Base-by-base conservation (phyloP, 2,888 invertebrate species). In the Torymus aiolomorphi region DNA sequence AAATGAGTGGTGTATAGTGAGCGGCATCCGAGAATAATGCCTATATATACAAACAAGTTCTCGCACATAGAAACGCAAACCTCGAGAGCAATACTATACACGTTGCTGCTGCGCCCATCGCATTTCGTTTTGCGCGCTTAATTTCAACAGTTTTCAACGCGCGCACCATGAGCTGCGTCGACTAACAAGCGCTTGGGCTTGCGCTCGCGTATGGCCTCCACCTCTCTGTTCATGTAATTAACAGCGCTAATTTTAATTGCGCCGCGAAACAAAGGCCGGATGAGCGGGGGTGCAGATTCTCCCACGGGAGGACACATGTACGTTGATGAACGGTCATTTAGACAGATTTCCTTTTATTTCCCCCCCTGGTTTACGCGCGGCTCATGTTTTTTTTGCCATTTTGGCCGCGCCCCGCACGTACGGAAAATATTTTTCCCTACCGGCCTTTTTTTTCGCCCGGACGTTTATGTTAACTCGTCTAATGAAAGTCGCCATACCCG, bases 161-260 rank as follows among this genome's bases (percentile, higher is more conserved):
- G 78, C 70, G 20, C 20, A 42, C 42, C 42, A 42, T 42, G 42
- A 42, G 42, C 42, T 42, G 42, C 42, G 75, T 12, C 54, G 84
- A 82, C 84, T 88, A 87, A 88, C 88, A 87, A 89, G 87, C 85
- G 81, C 83, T 78, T 78, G 72, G 78, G 81, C n/a, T n/a, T n/a
- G n/a, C n/a, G n/a, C n/a, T n/a, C 82, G 11, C 54, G 42, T 16
- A 54, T 62, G 63, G 57, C 18, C 81, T 80, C 42, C 42, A 42
- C 42, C 81, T 84, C 81, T 81, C 81, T 49, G 82, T 82, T 80
- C 83, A 80, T 84, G 86, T 89, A 89, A 90, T 90, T 89, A 90
- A 88, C 89, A 87, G 87, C 86, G 85, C 88, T 89, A 90, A 90
- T 89, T 90, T 90, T 90, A 89, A 90, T 90, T 89, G 89, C 70